Evolutionary conservation across 2,113 vertebrate species (phyloP).

Genomic region (western clawed frog (Xenopus tropicalis)): DNA sequence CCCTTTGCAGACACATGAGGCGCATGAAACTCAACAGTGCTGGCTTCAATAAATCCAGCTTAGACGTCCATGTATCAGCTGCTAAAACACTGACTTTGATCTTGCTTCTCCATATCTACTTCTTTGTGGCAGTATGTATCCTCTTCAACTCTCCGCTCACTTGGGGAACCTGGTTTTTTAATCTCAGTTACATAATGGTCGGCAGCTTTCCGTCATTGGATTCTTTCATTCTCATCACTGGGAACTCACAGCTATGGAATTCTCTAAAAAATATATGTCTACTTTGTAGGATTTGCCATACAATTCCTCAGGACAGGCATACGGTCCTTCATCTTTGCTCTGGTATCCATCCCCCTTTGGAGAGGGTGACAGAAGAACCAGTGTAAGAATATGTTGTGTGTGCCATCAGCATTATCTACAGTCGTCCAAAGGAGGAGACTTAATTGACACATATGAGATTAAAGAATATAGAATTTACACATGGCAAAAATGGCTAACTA

Average conservation of each 20-base stretch:
- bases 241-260: constrained; percentile 4
- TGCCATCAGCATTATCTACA: too few relatives aligned
- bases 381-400: too few relatives aligned
- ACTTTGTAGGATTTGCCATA: neutral
- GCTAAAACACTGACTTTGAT: constrained; percentile 24
- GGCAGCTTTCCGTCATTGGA: constrained; percentile 10
- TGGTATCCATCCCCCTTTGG: too few relatives aligned
- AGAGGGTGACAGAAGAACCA: too few relatives aligned
- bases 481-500: too few relatives aligned
- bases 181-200: neutral
- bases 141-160: neutral
- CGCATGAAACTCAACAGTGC: neutral
- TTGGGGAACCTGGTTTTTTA: neutral
- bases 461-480: too few relatives aligned
- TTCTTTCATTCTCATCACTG: constrained; percentile 12
- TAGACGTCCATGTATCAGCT: constrained; percentile 14
- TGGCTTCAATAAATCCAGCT: neutral
- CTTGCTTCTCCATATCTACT: constrained; percentile 5
- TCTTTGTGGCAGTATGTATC: neutral
- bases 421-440: too few relatives aligned
- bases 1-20: constrained; percentile 22
- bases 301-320: too few relatives aligned
- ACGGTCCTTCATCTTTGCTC: too few relatives aligned
- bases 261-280: neutral
- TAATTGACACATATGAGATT: too few relatives aligned